Percentiles rank a stretch among this genome's conserved stretches.
These are phyloP conservation scores for Acanthosoma haemorrhoidale DNA, from an alignment of 2,888 invertebrate species.

Conservation along the genomic window DNA sequence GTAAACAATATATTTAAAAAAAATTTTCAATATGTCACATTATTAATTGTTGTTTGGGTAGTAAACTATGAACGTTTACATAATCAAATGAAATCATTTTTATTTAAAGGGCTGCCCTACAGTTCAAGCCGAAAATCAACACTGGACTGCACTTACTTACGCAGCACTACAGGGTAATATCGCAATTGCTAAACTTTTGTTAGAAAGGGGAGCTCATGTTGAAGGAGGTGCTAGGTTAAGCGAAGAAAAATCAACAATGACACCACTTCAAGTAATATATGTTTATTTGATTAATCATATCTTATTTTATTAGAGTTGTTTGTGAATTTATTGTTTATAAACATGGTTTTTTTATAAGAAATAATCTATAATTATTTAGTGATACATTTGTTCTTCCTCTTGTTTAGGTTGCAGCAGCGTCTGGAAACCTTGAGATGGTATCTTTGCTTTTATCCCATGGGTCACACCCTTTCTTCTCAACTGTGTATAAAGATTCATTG, in stretches of 20 bases:
- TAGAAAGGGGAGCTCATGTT: conserved; percentile 75
- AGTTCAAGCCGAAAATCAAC: conserved; percentile 62
- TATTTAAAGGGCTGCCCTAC: conserved; percentile 49
- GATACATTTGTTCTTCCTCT: not conserved
- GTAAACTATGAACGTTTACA: too few species aligned
- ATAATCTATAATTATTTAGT: not conserved
- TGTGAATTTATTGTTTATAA: conserved; percentile 65
- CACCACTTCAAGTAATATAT: conserved; percentile 63
- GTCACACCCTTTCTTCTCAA: conserved; percentile 81
- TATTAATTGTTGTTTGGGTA: too few species aligned
- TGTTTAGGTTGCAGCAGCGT: conserved; percentile 76
- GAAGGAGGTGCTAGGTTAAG: conserved; percentile 79
- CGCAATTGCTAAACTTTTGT: conserved; percentile 55
- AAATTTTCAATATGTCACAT: not conserved
- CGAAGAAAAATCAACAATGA: conserved; percentile 80
- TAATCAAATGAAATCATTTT: too few species aligned
- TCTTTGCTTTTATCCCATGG: conserved; percentile 74
- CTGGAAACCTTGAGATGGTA: conserved; percentile 74
- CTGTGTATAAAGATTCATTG: conserved; percentile 68
- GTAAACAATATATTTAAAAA: conserved; percentile 25
- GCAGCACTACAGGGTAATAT: conserved; percentile 57
- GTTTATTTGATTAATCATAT: too few species aligned
- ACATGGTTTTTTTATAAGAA: conserved; percentile 48
- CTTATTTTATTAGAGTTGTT: too few species aligned
- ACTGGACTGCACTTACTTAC: conserved; percentile 86